phyloP scores from a whole-genome alignment of 2,888 invertebrate species.

The Lycaena phlaeas region DNA sequence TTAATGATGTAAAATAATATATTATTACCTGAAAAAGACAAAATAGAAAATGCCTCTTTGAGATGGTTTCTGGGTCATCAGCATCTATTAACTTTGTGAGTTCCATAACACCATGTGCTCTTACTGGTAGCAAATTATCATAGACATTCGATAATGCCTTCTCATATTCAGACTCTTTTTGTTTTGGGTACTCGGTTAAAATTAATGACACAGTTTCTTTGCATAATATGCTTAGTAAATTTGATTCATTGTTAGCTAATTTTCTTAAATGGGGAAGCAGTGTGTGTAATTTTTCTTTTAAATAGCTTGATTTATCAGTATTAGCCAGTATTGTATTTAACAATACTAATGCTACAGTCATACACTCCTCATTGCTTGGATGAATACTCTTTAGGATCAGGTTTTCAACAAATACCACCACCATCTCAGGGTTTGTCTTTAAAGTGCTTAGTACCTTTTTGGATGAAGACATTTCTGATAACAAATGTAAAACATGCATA shows the following conservation, averaged over 20 bases:
- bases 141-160: conserved; percentile 78
- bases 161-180: conserved; percentile 57
- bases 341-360: conserved; percentile 50
- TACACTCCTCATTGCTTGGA: conserved; percentile 44
- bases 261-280: conserved; percentile 40
- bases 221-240: conserved; percentile 39
- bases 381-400: conserved; percentile 32
- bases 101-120: conserved; percentile 84
- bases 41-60: conserved; percentile 77
- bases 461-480: conserved; percentile 63
- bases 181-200: conserved; percentile 25
- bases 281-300: conserved; percentile 31
- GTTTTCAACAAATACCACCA: conserved; percentile 58
- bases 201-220: conserved; percentile 47
- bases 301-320: conserved; percentile 25
- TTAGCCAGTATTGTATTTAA: conserved; percentile 52
- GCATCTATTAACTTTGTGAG: conserved; percentile 80
- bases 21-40: conserved; percentile 83
- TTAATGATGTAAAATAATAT: too few relatives aligned
- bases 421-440: conserved; percentile 50
- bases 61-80: conserved; percentile 75
- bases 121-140: conserved; percentile 82
- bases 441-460: conserved; percentile 50
- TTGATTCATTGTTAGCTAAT: conserved; percentile 30
- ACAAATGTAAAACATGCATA: conserved; percentile 56